Base-by-base conservation (phyloP, 2,797 vertebrate species). In the Gouania willdenowi region DNA sequence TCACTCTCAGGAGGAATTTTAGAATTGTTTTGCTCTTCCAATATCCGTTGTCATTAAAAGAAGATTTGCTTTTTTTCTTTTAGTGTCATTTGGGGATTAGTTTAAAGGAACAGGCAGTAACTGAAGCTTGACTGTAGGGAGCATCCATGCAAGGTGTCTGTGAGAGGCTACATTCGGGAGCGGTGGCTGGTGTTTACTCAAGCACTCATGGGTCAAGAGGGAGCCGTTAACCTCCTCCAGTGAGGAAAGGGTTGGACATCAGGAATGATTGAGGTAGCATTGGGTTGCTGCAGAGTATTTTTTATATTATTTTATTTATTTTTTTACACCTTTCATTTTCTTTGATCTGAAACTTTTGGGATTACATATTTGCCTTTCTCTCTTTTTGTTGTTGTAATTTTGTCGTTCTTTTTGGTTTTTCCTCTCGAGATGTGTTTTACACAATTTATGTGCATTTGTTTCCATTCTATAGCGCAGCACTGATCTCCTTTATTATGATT, bases 261-360 rank as follows among this genome's bases (percentile, higher is more conserved):
- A 71, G 69, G 49, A 66, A 68, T 78, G 81, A 83, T 82, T 60
- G 77, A 86, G 78, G 55, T 82, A n/a, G n/a, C n/a, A 73, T 72
- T 53, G 76, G 68, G 50, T 57, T 14, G 45, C 59, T 44, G 38
- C 71, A 63, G 14, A 44, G n/a, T n/a, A n/a, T n/a, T n/a, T n/a
- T n/a, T n/a, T n/a, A n/a, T n/a, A n/a, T n/a, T n/a, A n/a, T 58
- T 66, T 50, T 61, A 44, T 38, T 44, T 33, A 28, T 55, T 19
- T 48, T 34, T 25, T 56, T 42, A 53, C 39, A 13, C 45, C 58
- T 69, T 53, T 49, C 32, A 38, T 55, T 62, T 43, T 38, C 39
- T 38, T 51, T 15, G 3, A 60, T 31, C 39, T 65, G 38, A 41
- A 59, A 23, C 46, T 43, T 55, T 62, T 41, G 61, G 30, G 55